phyloP scores from a whole-genome alignment of 2,797 vertebrate genomes.

The Pachyuromys duprasi region DNA sequence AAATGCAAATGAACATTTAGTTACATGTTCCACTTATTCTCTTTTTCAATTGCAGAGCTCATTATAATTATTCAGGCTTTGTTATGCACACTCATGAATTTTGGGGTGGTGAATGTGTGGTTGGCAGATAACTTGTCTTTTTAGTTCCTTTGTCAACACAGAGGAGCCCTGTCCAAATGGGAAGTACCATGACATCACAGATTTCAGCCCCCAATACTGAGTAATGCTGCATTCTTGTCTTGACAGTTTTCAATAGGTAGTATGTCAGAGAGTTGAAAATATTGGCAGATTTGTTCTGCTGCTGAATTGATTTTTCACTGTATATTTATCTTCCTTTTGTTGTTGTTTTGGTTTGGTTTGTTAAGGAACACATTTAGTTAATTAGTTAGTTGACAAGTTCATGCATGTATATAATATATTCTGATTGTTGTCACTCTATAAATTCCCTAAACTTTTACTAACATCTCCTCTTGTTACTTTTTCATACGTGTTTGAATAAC shows the following conservation, averaged over 20 bases:
- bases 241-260: background rate
- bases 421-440: background rate
- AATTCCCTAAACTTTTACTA: background rate
- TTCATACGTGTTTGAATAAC: background rate
- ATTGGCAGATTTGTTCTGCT: background rate
- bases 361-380: background rate
- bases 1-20: background rate
- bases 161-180: background rate
- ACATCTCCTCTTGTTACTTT: background rate
- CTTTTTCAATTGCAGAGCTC: background rate
- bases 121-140: background rate
- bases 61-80: slow-evolving; percentile 3
- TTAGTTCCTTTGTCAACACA: background rate
- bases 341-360: background rate
- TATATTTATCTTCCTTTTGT: background rate
- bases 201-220: background rate
- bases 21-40: background rate
- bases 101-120: background rate
- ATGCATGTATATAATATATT: background rate
- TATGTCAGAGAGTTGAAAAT: background rate
- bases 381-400: background rate
- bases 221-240: background rate
- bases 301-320: background rate
- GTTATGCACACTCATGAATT: background rate
- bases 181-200: background rate